Conservation (phyloP, 2,888 invertebrate genomes). For the Torymus auratus region DNA sequence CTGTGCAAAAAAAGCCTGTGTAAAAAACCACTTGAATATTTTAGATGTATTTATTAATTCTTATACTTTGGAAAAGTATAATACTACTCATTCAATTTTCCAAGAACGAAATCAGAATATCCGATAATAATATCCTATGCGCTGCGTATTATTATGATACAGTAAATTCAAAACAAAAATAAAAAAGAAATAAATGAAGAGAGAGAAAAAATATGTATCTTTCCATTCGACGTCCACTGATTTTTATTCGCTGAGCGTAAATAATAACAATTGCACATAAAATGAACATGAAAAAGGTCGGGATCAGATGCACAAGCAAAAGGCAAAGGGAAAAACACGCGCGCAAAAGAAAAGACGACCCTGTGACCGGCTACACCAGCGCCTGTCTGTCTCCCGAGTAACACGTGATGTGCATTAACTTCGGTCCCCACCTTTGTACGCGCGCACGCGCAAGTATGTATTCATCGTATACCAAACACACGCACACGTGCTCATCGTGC, state of each 20-base stretch:
- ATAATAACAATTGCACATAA: no score
- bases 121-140: no score
- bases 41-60: no score
- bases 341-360: constrained; percentile 37
- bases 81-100: no score
- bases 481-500: not conserved
- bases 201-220: not conserved
- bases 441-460: not conserved
- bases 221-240: no score
- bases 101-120: no score
- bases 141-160: no score
- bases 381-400: constrained; percentile 31
- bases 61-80: no score
- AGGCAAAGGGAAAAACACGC: not conserved
- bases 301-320: not conserved
- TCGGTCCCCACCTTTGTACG: constrained; percentile 26
- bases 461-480: not conserved
- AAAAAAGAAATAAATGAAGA: not conserved
- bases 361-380: constrained; percentile 21
- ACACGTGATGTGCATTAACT: constrained; percentile 51
- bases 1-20: no score
- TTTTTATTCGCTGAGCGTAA: no score
- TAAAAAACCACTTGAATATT: no score
- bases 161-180: not conserved
- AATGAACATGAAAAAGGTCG: not conserved